Base-by-base conservation (phyloP, 2,797 vertebrate species). In the Mus minutoides region DNA sequence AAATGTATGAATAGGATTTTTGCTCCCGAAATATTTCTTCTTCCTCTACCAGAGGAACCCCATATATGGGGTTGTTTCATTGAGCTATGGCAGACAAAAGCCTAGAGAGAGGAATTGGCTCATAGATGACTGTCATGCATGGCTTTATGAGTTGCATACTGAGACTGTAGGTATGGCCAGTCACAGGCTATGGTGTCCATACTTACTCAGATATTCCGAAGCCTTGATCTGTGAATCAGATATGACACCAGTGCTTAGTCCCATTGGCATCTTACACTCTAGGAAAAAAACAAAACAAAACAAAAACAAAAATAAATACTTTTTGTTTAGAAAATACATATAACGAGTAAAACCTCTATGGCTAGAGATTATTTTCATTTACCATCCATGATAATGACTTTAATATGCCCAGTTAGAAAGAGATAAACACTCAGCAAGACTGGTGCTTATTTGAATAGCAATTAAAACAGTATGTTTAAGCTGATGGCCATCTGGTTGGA, bases 211-310 rank as follows among this genome's bases (percentile, higher is more conserved):
- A 26, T 98, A 97, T 93, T 98, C 93, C 26, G 98, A 98, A 62
- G 99, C 99, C 46, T 97, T 98, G 19, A 99, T 99, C 87, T 99
- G 99, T 0, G 97, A 94, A 84, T 99, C 98, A 7, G 98, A 98
- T 96, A 99, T 98, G 85, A 98, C 97, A 94, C 99, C 98, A 82
- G 98, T 99, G 79, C 97, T 97, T 22, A 99, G 97, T 87, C 99
- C 99, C 98, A 99, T 98, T 1, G 99, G 99, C 98, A 98, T 98
- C 84, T 97, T 98, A 97, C 99, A 99, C 1, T 98, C 99, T 99
- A 88, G 94, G 95, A 96, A 88, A 96, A 34, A 93, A 96, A 29
- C 96, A 17, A 67, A 31, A 86, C n/a, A n/a, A n/a, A n/a, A n/a
- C n/a, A n/a, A 54, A 96, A 17, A 69, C 21, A 69, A 54, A 17